Evolutionary conservation across 2,113 vertebrate genomes (phyloP), one percentile per base, ranked within the genome.

Genomic region (Arothron firmamentum): DNA sequence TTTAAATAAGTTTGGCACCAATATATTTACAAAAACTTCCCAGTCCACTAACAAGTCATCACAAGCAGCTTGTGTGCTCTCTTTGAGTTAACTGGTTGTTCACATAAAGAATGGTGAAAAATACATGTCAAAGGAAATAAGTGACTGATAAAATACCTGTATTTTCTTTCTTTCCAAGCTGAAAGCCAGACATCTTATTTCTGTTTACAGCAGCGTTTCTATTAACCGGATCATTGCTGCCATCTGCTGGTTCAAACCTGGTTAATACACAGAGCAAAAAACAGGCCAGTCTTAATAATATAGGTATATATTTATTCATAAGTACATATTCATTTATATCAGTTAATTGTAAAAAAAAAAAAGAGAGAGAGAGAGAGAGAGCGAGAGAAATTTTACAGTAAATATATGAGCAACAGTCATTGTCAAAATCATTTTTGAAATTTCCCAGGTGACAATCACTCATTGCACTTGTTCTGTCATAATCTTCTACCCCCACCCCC

Each of bases 271-370:
- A 2, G 17, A 7, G 59, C 13, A 61, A 53, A 69, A 61, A 79
- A 69, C 18, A 17, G 55, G 81, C 52, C 83, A 64, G 58, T 79
- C 65, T 90, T 91, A 91, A 92, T 90, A 91, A 92, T 91, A 91
- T 91, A 91, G 86, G 88, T 89, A 91, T 92, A 91, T 91, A 90
- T 91, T 91, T 91, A 91, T 90, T 90, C 84, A 89, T 91, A 90
- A 82, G 72, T 87, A 89, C 88, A 87, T 89, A 83, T 87, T 90
- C 79, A 90, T 89, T 90, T 88, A 88, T 88, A 90, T 82, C 77
- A 68, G 88, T 90, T 91, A 91, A 91, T 87, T 89, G 70, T 91
- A 89, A 81, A 90, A 90, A 89, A 88, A 55, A 67, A 58, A 80
- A 70, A 62, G 74, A 65, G 62, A 43, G 75, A 79, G n/a, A n/a